Conservation (phyloP, 2,888 invertebrate genomes). For the Drosophila bunnanda region DNA sequence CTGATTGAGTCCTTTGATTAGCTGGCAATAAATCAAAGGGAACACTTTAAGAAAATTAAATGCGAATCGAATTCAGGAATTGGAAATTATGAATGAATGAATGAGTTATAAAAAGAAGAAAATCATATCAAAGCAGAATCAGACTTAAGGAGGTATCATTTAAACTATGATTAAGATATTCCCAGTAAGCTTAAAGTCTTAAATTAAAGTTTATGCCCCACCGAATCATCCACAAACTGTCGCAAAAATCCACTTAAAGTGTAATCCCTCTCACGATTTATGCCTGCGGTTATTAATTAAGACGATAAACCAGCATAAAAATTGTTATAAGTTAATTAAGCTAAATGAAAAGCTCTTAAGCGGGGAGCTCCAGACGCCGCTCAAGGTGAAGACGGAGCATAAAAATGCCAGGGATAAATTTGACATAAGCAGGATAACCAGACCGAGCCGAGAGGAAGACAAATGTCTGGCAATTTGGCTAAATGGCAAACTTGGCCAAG, state of each 20-base stretch:
- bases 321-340: slow-evolving; percentile 81
- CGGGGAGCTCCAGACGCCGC: slow-evolving; percentile 44
- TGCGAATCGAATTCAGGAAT: neutral
- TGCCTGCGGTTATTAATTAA: slow-evolving; percentile 73
- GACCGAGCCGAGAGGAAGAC: slow-evolving; percentile 55
- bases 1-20: slow-evolving; percentile 68
- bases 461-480: slow-evolving; percentile 80
- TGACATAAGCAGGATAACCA: slow-evolving; percentile 16
- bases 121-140: too few relatives aligned
- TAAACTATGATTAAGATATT: neutral
- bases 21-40: slow-evolving; percentile 64
- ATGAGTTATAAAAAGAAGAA: too few relatives aligned
- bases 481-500: slow-evolving; percentile 74
- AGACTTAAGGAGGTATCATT: too few relatives aligned
- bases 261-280: slow-evolving; percentile 37
- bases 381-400: slow-evolving; percentile 47
- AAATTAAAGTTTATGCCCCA: too few relatives aligned
- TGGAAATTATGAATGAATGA: too few relatives aligned
- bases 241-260: slow-evolving; percentile 54
- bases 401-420: slow-evolving; percentile 48
- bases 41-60: slow-evolving; percentile 33
- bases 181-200: slow-evolving; percentile 24
- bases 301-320: slow-evolving; percentile 74
- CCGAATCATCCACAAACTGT: slow-evolving; percentile 30
- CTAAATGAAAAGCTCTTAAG: slow-evolving; percentile 80